Percentiles rank a stretch among this genome's conserved stretches.
phyloP scores from a whole-genome alignment of 2,888 invertebrate species.

The Tenthredo mesomela region DNA sequence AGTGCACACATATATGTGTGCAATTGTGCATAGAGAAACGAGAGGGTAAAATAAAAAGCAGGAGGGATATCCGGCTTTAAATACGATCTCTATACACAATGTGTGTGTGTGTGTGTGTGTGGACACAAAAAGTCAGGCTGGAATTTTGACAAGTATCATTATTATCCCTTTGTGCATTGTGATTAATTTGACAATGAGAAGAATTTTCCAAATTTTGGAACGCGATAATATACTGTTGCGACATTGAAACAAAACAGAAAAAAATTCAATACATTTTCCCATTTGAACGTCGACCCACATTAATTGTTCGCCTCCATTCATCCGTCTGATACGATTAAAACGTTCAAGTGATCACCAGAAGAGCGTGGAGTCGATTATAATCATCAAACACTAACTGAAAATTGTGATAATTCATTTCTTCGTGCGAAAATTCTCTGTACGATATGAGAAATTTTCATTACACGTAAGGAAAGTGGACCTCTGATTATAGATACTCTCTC shows the following conservation, averaged over 20 bases:
- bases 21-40: background rate
- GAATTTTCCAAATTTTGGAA: background rate
- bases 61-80: background rate
- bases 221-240: background rate
- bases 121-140: background rate
- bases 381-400: background rate
- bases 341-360: background rate
- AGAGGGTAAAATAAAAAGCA: background rate
- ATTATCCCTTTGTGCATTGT: slow-evolving; percentile 2
- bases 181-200: background rate
- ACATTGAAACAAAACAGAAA: background rate
- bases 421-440: background rate
- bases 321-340: slow-evolving; percentile 22
- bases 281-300: background rate
- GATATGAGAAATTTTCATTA: background rate
- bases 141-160: background rate
- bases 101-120: background rate
- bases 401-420: background rate
- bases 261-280: background rate
- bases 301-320: background rate
- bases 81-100: background rate
- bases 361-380: background rate
- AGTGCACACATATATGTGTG: background rate
- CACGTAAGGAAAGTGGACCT: background rate
- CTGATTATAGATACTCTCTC: background rate